Conservation (phyloP, 2,113 vertebrate species). For the Ginglymostoma cirratum region DNA sequence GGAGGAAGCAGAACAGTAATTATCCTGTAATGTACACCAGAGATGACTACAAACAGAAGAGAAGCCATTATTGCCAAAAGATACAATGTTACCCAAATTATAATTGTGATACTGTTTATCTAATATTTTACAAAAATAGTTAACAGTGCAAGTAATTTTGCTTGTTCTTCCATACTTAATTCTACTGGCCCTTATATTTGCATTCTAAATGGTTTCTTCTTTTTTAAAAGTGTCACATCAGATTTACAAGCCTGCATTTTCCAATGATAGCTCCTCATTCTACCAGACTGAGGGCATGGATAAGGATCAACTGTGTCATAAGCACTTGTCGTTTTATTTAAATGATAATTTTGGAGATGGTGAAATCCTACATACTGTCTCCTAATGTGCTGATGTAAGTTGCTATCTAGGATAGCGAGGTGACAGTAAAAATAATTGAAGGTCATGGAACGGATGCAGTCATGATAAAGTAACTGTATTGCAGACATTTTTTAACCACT, state of each 20-base stretch:
- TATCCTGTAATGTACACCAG: not conserved
- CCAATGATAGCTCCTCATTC: not conserved
- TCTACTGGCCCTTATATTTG: not conserved
- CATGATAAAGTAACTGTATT: not conserved
- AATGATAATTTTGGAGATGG: not conserved
- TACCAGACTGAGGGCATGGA: not conserved
- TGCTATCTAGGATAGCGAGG: not conserved
- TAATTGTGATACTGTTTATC: not conserved
- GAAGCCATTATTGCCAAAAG: not conserved
- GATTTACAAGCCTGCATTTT: conserved; percentile 9
- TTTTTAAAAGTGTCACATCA: not conserved
- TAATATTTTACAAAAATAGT: not conserved
- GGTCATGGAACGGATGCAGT: not conserved
- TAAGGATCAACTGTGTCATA: not conserved
- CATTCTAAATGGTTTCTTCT: not conserved
- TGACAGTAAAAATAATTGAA: not conserved
- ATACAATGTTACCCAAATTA: not conserved
- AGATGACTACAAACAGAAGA: not conserved
- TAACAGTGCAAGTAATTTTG: not conserved
- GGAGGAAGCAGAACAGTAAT: not conserved
- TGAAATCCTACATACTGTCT: not conserved
- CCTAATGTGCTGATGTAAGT: not conserved
- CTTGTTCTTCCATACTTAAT: not conserved
- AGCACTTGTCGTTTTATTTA: not conserved
- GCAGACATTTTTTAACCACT: not conserved